Evolutionary conservation across 2,113 vertebrate genomes (phyloP), one percentile per base, ranked within the genome.

Genomic region (Stegastes partitus): DNA sequence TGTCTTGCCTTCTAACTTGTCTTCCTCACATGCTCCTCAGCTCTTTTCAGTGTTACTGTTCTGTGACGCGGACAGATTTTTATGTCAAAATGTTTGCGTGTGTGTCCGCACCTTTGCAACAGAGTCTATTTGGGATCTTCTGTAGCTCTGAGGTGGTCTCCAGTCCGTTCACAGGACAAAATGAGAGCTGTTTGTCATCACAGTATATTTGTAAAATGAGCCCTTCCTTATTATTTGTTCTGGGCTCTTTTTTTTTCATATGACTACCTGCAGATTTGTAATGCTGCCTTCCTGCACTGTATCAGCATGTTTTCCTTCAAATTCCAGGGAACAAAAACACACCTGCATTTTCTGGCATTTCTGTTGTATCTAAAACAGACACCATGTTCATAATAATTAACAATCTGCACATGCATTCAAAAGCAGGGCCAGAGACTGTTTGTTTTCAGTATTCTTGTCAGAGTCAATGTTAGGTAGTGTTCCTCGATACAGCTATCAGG

Each of bases 41-140:
- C 64, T 63, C 47, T 50, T 79, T 89, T 84, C 55, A 84, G 44
- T 76, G 69, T 86, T 81, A 45, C 55, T 74, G 74, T 80, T 80
- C 45, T 81, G 67, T 63, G 77, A 89, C 81, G 69, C 56, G 37
- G 42, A 68, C 21, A 73, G n/a, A 84, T 76, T 74, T 62, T 42
- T 14, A 49, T 61, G 80, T 87, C 68, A 77, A 66, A 83, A 73
- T 75, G 74, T 85, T 82, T 87, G 70, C 57, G 4, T 1, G 12
- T 51, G 19, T 55, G n/a, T 79, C 63, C 68, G 59, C n/a, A 37
- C 3, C 10, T 16, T 64, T 66, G 34, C 26, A 28, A 56, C 49
- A 10, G 22, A 77, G 21, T 70, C 64, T 65, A 5, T 64, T 77
- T 62, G 47, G 0, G 25, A 68, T 56, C 50, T 26, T 55, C 53